Evolutionary conservation across 2,888 invertebrate genomes (phyloP).

Genomic region (Meiosimyza platycephala): DNA sequence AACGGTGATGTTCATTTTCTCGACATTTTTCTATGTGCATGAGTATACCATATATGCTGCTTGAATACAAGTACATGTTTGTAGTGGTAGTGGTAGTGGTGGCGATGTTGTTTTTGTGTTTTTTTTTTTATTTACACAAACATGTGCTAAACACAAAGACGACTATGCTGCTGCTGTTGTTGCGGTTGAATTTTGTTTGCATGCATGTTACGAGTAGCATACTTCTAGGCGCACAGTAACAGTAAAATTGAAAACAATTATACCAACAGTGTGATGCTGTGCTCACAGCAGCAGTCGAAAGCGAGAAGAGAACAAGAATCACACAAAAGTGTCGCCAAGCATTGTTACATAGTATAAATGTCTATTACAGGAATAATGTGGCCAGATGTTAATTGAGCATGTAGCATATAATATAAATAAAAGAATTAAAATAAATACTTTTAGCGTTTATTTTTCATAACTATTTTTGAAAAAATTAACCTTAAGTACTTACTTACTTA

Average conservation of each 20-base stretch:
- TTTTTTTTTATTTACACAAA: neutral
- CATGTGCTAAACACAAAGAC: neutral
- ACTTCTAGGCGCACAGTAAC: constrained; percentile 26
- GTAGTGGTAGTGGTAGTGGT: too few species aligned
- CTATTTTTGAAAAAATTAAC: too few species aligned
- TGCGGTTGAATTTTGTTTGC: neutral
- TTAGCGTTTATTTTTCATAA: too few species aligned
- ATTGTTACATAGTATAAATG: neutral
- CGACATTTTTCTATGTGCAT: neutral
- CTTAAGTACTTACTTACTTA: too few species aligned
- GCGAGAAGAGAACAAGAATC: neutral
- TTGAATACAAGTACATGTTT: neutral
- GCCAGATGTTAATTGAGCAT: too few species aligned
- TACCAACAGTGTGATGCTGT: neutral
- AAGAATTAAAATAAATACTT: too few species aligned
- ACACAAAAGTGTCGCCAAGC: constrained; percentile 11
- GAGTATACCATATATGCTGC: neutral
- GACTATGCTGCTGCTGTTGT: neutral
- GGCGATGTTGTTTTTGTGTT: neutral
- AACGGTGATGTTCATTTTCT: constrained; percentile 27
- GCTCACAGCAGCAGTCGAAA: neutral
- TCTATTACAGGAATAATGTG: too few species aligned
- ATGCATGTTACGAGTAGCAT: constrained; percentile 7
- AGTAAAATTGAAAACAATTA: constrained; percentile 25
- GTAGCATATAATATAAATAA: too few species aligned